Evolutionary conservation across 1,140 invertebrate genomes (phyloP).

Genomic region (Microplitis demolitor): DNA sequence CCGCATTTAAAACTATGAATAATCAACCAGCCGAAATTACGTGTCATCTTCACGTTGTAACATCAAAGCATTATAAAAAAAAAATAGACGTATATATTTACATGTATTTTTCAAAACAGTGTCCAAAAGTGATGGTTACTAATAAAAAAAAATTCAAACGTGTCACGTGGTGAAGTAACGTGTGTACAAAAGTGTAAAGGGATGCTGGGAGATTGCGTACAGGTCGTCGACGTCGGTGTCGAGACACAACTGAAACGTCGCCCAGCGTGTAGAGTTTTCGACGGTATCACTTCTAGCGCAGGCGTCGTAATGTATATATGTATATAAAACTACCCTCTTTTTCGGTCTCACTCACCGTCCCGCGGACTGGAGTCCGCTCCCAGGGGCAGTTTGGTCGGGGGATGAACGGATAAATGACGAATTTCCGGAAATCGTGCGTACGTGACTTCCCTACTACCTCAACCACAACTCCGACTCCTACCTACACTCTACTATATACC

Average conservation of each 20-base stretch:
- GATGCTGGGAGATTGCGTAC: slow-evolving; percentile 10
- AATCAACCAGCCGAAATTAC: not conserved
- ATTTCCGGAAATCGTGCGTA: slow-evolving; percentile 46
- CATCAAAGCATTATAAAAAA: not conserved
- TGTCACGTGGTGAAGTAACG: slow-evolving; percentile 41
- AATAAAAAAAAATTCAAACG: too few relatives aligned
- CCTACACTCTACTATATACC: not conserved
- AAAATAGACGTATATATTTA: too few relatives aligned
- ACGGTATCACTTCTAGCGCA: slow-evolving; percentile 28
- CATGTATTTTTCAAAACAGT: not conserved
- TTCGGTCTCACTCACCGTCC: not conserved
- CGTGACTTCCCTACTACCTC: slow-evolving; percentile 33
- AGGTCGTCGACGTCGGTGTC: slow-evolving; percentile 43
- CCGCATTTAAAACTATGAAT: not conserved
- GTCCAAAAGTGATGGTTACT: too few relatives aligned
- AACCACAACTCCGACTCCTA: not conserved
- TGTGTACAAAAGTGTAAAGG: not conserved
- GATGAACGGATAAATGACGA: slow-evolving; percentile 41
- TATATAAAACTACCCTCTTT: not conserved
- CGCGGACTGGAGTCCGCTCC: not conserved
- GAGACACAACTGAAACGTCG: slow-evolving; percentile 47
- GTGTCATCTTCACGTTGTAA: not conserved
- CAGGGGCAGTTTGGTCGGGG: slow-evolving; percentile 20
- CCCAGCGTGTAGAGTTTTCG: slow-evolving; percentile 38
- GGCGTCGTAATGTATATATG: slow-evolving; percentile 19